Evolutionary conservation across 92 coral and sea anemone genomes (phyloP), one percentile per base, ranked within the genome.

Genomic region (Parazoanthus darwini): DNA sequence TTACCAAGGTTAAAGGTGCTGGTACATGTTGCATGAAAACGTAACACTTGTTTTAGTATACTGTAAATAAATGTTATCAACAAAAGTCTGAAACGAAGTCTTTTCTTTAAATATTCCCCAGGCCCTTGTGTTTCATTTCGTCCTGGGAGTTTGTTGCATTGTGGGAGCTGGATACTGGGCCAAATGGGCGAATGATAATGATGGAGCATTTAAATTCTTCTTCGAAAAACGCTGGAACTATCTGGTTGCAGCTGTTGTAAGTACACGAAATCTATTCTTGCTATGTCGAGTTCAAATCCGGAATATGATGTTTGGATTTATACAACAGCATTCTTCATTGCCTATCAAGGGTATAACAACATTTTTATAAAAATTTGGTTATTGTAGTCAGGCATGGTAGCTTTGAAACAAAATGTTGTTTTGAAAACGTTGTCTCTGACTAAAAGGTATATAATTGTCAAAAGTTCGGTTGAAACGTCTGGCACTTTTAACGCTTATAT

Each of bases 131-230:
- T 70, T 83, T 29, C 87, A 83, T 35, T 11, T 83, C 74, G 66
- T 23, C n/a, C 87, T 83, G 26, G 87, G 79, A 3, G 59, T 83
- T 29, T 83, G 87, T 42, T 83, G 87, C 79, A 83, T 83, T 16
- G 87, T 83, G 77, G 87, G 87, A 11, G 78, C 78, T 71, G 87
- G 87, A 0, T 26, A 83, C 87, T 83, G 87, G 87, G 87, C 87
- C 4, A 83, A 83, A 83, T 83, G 66, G 66, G 87, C 87, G 23
- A 46, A 83, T 5, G 87, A 83, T 15, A 44, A 83, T 4, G 58
- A 46, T 7, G 65, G 78, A 1, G 33, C 6, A 14, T 44, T 16
- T 8, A 71, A 83, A 29, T n/a, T 18, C 25, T 6, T 70, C 42
- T 14, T 6, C n/a, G 29, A 83, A 50, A 29, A 83, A 42, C 78